Base-by-base conservation (phyloP, 2,888 invertebrate genomes). In the Parasteatoda lunata region DNA sequence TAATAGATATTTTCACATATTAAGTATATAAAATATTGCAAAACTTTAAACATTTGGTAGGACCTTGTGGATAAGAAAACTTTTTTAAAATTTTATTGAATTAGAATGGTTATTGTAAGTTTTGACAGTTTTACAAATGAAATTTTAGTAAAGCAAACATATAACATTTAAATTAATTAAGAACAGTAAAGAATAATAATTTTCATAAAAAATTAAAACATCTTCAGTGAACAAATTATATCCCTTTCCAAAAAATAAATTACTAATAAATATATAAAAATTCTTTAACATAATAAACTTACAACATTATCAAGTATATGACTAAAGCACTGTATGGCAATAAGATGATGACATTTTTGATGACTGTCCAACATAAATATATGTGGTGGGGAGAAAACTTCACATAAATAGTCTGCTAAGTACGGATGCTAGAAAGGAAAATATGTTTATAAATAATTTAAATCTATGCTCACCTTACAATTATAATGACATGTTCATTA, bases 261-360 rank as follows among this genome's bases (percentile, higher is more conserved):
- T n/a, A n/a, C n/a, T n/a, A n/a, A n/a, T n/a, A 30, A 30, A 30
- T 0, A 30, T 30, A 30, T 30, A 30, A 30, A 30, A 30, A 30
- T 30, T 30, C 0, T 30, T 30, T 1, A 30, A 30, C 2, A 48
- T 47, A 54, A 49, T 70, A 49, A 11, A 77, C 71, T 72, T 72
- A 86, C 85, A 11, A 86, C 51, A 86, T 86, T 86, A 4, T 86
- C 85, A 49, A 86, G 76, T 11, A 86, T 52, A 71, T 86, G 80
- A 68, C 72, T 66, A 30, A 86, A 80, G 68, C 85, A 86, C 11
- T 72, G 65, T 8, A 86, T 71, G 6, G 80, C 85, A 9, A 80
- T 11, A 30, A 72, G 49, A 72, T 80, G 52, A 15, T 86, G 80
- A 54, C 48, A 71, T 13, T 15, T 6, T 48, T 48, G 49, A 80